Percentiles rank a stretch among this genome's conserved stretches.
Conservation (phyloP, 1,140 invertebrate genomes). For the Heterodera carotae region DNA sequence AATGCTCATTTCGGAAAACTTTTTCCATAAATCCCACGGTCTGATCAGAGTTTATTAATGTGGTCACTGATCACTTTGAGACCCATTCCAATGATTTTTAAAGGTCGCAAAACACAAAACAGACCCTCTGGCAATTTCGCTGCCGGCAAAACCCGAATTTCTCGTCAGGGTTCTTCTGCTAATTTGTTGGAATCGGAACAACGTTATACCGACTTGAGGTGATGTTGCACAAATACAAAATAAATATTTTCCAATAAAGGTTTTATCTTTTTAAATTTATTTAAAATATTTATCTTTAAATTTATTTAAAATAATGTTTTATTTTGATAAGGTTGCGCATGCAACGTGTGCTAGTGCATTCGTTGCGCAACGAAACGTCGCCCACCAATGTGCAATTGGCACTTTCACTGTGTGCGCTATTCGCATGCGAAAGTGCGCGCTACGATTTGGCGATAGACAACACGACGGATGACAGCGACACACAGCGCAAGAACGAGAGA, state of each 20-base stretch:
- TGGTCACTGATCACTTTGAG: too few species aligned
- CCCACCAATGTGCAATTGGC: slow-evolving; percentile 86
- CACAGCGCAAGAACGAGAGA: slow-evolving; percentile 10
- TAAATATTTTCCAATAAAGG: too few species aligned
- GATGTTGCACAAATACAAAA: neutral
- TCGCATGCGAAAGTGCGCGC: slow-evolving; percentile 49
- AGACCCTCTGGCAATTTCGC: slow-evolving; percentile 14
- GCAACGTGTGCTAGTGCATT: slow-evolving; percentile 82
- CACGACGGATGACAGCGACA: slow-evolving; percentile 68
- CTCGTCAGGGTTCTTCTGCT: slow-evolving; percentile 16
- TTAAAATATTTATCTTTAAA: too few species aligned
- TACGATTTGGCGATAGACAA: slow-evolving; percentile 50
- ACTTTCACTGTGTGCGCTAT: slow-evolving; percentile 66
- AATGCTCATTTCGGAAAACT: too few species aligned
- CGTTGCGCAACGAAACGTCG: slow-evolving; percentile 82
- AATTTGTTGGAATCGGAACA: slow-evolving; percentile 35
- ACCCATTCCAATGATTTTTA: neutral
- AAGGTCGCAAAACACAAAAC: slow-evolving; percentile 5
- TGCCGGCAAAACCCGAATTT: neutral
- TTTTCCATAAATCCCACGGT: too few species aligned
- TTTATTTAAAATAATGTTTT: too few species aligned
- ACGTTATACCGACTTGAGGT: slow-evolving; percentile 78
- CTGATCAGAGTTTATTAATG: too few species aligned
- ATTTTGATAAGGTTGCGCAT: slow-evolving; percentile 70
- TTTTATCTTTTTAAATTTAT: too few species aligned